Percentiles rank a stretch among this genome's conserved stretches.
phyloP scores from a whole-genome alignment of 2,888 invertebrate genomes.

The Drosophila limbata region DNA sequence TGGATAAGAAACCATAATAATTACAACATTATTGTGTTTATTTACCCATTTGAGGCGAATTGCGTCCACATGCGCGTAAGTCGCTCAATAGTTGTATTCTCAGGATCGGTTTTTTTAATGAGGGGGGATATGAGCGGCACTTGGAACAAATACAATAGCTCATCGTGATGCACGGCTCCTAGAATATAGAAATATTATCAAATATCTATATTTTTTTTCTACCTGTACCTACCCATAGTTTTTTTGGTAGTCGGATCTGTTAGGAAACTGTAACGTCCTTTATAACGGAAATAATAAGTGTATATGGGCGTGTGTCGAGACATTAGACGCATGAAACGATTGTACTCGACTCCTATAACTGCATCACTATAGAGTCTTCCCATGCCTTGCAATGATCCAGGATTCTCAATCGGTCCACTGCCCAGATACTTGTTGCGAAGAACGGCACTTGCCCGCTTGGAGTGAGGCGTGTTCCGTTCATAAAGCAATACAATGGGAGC shows the following conservation, averaged over 20 bases:
- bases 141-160: constrained; percentile 85
- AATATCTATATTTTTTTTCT: not conserved
- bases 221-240: constrained; percentile 84
- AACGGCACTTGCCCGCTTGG: constrained; percentile 71
- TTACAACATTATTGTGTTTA: not conserved
- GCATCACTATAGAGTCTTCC: constrained; percentile 87
- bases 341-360: constrained; percentile 87
- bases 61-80: constrained; percentile 85
- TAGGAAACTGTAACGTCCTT: constrained; percentile 87
- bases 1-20: not conserved
- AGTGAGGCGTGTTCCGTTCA: constrained; percentile 81
- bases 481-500: constrained; percentile 84
- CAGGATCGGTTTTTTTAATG: constrained; percentile 83
- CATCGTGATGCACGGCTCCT: constrained; percentile 86
- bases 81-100: constrained; percentile 84
- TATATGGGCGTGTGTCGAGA: constrained; percentile 87
- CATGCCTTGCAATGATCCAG: constrained; percentile 60
- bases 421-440: constrained; percentile 72
- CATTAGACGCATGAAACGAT: constrained; percentile 87
- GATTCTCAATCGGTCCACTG: constrained; percentile 49
- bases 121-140: constrained; percentile 78
- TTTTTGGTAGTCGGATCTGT: constrained; percentile 84
- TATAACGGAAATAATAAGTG: constrained; percentile 88
- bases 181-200: not conserved
- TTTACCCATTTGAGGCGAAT: constrained; percentile 83